phyloP scores from a whole-genome alignment of 2,113 vertebrate genomes.

The Tachysurus vachellii region DNA sequence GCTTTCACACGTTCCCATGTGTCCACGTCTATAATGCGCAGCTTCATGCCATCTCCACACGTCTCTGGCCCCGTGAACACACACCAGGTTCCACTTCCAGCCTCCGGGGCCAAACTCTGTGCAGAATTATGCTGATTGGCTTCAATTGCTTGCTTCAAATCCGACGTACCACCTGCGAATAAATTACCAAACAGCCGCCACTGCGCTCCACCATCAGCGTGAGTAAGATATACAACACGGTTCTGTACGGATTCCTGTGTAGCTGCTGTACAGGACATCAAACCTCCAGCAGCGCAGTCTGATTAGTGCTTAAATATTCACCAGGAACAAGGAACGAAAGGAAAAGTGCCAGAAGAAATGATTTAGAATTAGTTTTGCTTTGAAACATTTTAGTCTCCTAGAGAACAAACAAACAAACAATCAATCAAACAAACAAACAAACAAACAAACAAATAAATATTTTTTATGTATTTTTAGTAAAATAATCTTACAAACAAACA shows the following conservation, averaged over 20 bases:
- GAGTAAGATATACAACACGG: background rate
- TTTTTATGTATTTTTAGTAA: background rate
- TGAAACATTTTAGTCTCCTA: background rate
- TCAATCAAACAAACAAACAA: too few species aligned
- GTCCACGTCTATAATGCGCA: conserved; percentile 66
- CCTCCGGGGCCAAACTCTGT: conserved; percentile 24
- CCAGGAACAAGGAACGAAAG: background rate
- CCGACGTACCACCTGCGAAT: conserved; percentile 44
- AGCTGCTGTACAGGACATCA: background rate
- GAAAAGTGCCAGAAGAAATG: background rate
- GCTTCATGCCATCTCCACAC: conserved; percentile 67
- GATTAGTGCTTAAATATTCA: background rate
- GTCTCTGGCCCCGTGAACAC: conserved; percentile 66
- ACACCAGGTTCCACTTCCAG: conserved; percentile 50
- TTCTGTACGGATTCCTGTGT: background rate
- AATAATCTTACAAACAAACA: background rate
- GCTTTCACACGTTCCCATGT: conserved; percentile 73
- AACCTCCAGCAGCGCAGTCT: background rate
- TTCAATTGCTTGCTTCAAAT: conserved; percentile 43
- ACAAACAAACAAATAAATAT: too few species aligned
- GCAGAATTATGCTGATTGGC: conserved; percentile 40
- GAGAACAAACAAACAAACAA: background rate
- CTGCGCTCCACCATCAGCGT: conserved; percentile 9
- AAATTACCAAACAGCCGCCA: conserved; percentile 25
- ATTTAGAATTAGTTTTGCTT: background rate